A percentile compares a stretch with the other conserved stretches of the same genome.
phyloP scores from a whole-genome alignment of 2,888 invertebrate species.

The Drosophila quinaria region DNA sequence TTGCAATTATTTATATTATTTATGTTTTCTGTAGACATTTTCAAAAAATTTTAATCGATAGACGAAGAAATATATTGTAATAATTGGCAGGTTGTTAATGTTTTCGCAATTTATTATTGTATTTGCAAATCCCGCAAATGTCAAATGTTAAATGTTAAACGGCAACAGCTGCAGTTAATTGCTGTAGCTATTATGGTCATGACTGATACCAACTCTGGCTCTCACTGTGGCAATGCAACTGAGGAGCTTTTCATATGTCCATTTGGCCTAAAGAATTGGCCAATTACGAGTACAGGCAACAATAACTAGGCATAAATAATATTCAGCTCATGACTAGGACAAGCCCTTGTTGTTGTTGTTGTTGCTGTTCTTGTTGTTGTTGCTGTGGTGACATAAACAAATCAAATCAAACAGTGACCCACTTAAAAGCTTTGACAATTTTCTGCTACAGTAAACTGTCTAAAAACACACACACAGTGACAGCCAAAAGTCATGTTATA shows the following conservation, averaged over 20 bases:
- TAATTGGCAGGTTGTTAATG: not conserved
- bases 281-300: constrained; percentile 57
- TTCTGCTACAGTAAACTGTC: constrained; percentile 37
- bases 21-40: not conserved
- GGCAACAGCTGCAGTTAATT: constrained; percentile 30
- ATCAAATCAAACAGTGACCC: constrained; percentile 73
- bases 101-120: constrained; percentile 5
- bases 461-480: constrained; percentile 30
- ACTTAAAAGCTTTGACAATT: constrained; percentile 63
- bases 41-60: not conserved
- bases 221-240: not conserved
- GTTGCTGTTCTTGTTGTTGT: constrained; percentile 24
- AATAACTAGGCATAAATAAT: constrained; percentile 34
- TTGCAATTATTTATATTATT: not conserved
- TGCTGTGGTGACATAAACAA: constrained; percentile 70
- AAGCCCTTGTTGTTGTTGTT: constrained; percentile 17
- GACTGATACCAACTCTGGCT: not conserved
- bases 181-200: constrained; percentile 1
- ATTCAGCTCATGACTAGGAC: constrained; percentile 10
- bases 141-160: constrained; percentile 22
- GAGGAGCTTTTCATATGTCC: constrained; percentile 7
- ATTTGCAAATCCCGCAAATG: constrained; percentile 29
- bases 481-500: constrained; percentile 47
- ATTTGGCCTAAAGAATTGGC: constrained; percentile 34
- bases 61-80: not conserved